Base-by-base conservation (phyloP, 2,797 vertebrate genomes). In the Synaphobranchus kaupii region DNA sequence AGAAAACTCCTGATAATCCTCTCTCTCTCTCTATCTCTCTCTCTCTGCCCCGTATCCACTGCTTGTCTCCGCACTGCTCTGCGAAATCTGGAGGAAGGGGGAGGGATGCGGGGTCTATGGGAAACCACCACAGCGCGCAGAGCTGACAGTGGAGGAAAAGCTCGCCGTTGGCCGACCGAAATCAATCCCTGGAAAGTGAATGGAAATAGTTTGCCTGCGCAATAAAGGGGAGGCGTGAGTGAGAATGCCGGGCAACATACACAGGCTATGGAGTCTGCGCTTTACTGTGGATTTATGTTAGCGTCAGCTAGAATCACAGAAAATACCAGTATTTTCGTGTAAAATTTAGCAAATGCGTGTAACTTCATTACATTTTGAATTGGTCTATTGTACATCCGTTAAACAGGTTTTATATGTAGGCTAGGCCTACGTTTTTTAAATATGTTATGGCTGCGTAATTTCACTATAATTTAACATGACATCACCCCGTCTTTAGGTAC, bases 151-250 rank as follows among this genome's bases (percentile, higher is more conserved):
- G 34, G 71, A 39, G 34, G n/a, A 88, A 87, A 85, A 31, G 47
- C 78, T 48, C 47, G 78, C 78, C 2, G 87, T 86, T 91, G 92
- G 92, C 94, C 94, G 94, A 95, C 88, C 88, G 88, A 86, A n/a
- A 80, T 3, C 87, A 39, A 84, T 52, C 86, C 90, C 91, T 83
- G 84, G 50, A 28, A 31, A 86, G 89, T 85, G 84, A 84, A n/a
- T 0, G 8, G 81, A 56, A 83, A 34, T 22, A 78, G 22, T 76
- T 81, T 63, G 84, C 34, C 80, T 88, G 87, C 86, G 87, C 88
- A 58, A 48, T 48, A n/a, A 10, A 50, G 83, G 68, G 80, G 78
- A 28, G 48, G 17, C n/a, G 48, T n/a, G 80, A 9, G 50, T 8
- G 80, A 66, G 83, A 76, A n/a, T 78, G 73, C 50, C 31, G 80